phyloP scores from a whole-genome alignment of 2,113 vertebrate genomes.

The Menidia beryllina region DNA sequence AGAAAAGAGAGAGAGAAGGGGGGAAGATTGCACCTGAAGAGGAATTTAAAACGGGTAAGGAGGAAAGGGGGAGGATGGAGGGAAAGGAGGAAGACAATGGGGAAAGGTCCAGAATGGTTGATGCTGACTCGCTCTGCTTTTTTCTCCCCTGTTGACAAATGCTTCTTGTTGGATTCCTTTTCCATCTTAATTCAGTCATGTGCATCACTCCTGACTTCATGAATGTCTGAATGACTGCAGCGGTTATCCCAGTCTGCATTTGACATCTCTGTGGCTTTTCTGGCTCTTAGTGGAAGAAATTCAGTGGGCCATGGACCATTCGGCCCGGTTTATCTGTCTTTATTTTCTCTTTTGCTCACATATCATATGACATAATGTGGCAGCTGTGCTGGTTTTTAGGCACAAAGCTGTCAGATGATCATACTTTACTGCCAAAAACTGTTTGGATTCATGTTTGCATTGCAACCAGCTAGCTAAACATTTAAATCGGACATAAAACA shows the following conservation, averaged over 20 bases:
- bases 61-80: conserved; percentile 60
- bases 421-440: conserved; percentile 8
- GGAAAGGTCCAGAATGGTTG: conserved; percentile 67
- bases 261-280: conserved; percentile 35
- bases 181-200: conserved; percentile 7
- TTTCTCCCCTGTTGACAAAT: conserved; percentile 43
- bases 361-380: conserved; percentile 25
- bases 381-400: conserved; percentile 21
- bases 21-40: conserved; percentile 78
- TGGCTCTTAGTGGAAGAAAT: conserved; percentile 21
- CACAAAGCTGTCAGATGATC: conserved; percentile 31
- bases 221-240: conserved; percentile 8
- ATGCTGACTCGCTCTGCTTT: conserved; percentile 46
- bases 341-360: conserved; percentile 22
- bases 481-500: not conserved
- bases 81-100: conserved; percentile 60
- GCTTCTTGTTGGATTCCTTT: conserved; percentile 24
- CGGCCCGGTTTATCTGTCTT: conserved; percentile 53
- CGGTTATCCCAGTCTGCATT: conserved; percentile 30
- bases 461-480: conserved; percentile 11
- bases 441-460: conserved; percentile 21
- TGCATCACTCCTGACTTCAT: conserved; percentile 20
- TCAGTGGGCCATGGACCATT: conserved; percentile 50
- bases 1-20: conserved; percentile 69
- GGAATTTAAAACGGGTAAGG: conserved; percentile 82